These are phyloP conservation scores for Eurystomus glaucurus DNA, from an alignment of 2,797 vertebrate genomes.

Conservation along the genomic window DNA sequence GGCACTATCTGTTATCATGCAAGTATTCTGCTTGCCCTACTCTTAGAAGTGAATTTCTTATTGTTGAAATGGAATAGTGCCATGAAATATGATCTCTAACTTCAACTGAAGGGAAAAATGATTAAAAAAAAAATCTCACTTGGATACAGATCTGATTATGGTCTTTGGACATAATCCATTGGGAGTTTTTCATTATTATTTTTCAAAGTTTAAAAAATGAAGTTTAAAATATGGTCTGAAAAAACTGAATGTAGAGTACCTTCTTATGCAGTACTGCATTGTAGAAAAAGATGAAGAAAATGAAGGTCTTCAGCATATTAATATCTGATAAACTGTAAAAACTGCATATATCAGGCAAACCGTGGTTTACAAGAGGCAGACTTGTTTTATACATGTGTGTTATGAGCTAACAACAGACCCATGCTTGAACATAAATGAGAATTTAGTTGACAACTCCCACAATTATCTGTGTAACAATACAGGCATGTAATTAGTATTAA, in stretches of 20 bases:
- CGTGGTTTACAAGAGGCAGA: conserved; percentile 18
- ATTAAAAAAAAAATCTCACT: neutral
- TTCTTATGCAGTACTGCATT: neutral
- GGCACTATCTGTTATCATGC: neutral
- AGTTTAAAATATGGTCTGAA: neutral
- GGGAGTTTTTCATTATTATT: conserved; percentile 27
- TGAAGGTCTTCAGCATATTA: conserved; percentile 27
- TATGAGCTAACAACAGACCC: neutral
- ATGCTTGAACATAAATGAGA: conserved; percentile 38
- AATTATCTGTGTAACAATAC: conserved; percentile 59
- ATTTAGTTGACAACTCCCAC: conserved; percentile 57
- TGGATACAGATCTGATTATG: neutral
- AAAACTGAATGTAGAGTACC: neutral
- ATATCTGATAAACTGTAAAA: conserved; percentile 40
- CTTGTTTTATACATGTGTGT: neutral
- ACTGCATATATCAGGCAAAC: conserved; percentile 21
- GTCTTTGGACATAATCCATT: conserved; percentile 10
- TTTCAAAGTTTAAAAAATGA: conserved; percentile 14
- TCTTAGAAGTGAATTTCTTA: neutral
- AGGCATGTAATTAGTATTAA: conserved; percentile 63
- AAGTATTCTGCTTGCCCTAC: neutral
- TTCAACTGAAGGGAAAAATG: neutral
- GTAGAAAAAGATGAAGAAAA: neutral
- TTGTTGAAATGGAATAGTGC: neutral
- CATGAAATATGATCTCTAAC: neutral